phyloP scores from a whole-genome alignment of 2,888 invertebrate species.

The Scaptomyza reducta region DNA sequence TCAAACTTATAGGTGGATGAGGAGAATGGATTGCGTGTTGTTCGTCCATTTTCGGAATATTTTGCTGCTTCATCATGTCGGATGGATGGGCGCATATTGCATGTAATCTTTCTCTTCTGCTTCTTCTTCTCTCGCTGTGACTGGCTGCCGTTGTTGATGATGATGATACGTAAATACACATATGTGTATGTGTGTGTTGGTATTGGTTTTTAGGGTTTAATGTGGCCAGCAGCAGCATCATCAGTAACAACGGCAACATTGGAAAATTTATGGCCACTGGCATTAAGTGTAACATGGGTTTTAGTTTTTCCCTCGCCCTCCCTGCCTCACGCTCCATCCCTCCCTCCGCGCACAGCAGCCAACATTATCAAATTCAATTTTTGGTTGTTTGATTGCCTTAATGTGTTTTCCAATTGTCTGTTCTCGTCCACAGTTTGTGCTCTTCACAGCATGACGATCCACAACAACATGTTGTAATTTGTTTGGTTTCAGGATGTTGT shows the following conservation, averaged over 20 bases:
- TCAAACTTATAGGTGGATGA: not conserved
- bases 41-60: slow-evolving; percentile 70
- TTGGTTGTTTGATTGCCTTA: slow-evolving; percentile 75
- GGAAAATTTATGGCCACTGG: slow-evolving; percentile 73
- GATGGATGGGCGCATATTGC: slow-evolving; percentile 52
- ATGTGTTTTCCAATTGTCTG: slow-evolving; percentile 77
- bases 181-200: slow-evolving; percentile 12
- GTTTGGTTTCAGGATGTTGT: slow-evolving; percentile 54
- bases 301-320: slow-evolving; percentile 45
- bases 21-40: slow-evolving; percentile 69
- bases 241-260: slow-evolving; percentile 29
- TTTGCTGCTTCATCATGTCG: slow-evolving; percentile 79
- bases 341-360: slow-evolving; percentile 1
- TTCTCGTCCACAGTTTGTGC: slow-evolving; percentile 5
- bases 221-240: slow-evolving; percentile 42
- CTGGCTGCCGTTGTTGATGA: slow-evolving; percentile 16
- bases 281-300: slow-evolving; percentile 76
- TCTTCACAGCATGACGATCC: slow-evolving; percentile 48
- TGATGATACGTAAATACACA: slow-evolving; percentile 56
- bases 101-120: slow-evolving; percentile 52
- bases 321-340: not conserved
- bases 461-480: slow-evolving; percentile 72
- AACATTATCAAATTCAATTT: slow-evolving; percentile 78
- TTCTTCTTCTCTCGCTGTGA: slow-evolving; percentile 50
- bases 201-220: slow-evolving; percentile 72